Evolutionary conservation across 2,113 vertebrate species (phyloP).

Genomic region (Paradoxurus hermaphroditus): DNA sequence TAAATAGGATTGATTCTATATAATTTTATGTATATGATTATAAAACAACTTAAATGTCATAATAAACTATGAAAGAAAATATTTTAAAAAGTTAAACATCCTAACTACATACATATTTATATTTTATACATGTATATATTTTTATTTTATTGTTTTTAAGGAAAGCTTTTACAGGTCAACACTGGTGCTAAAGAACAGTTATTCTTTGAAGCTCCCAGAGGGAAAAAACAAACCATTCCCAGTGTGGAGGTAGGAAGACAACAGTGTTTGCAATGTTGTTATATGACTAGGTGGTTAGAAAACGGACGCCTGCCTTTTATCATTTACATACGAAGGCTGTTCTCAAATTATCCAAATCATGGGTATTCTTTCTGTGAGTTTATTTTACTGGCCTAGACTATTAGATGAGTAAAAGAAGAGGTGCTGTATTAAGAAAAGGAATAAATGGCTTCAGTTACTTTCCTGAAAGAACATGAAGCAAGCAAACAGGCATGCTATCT

Average conservation of each 20-base stretch:
- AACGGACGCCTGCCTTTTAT: background rate
- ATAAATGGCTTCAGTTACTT: background rate
- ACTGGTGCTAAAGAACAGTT: constrained; percentile 97
- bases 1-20: background rate
- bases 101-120: background rate
- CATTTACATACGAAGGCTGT: background rate
- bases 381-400: background rate
- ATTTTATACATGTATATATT: constrained; percentile 1
- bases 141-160: constrained; percentile 84
- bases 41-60: background rate
- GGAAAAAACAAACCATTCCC: constrained; percentile 94
- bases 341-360: background rate
- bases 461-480: background rate
- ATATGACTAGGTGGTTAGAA: background rate
- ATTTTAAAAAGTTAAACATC: background rate
- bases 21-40: background rate
- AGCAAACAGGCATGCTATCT: background rate
- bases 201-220: constrained; percentile 98
- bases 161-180: constrained; percentile 97
- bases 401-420: constrained; percentile 18
- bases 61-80: background rate
- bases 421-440: background rate
- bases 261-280: background rate
- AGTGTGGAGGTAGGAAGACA: constrained; percentile 88
- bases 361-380: background rate